Conservation (phyloP, 2,113 vertebrate species). For the Alouatta palliata region DNA sequence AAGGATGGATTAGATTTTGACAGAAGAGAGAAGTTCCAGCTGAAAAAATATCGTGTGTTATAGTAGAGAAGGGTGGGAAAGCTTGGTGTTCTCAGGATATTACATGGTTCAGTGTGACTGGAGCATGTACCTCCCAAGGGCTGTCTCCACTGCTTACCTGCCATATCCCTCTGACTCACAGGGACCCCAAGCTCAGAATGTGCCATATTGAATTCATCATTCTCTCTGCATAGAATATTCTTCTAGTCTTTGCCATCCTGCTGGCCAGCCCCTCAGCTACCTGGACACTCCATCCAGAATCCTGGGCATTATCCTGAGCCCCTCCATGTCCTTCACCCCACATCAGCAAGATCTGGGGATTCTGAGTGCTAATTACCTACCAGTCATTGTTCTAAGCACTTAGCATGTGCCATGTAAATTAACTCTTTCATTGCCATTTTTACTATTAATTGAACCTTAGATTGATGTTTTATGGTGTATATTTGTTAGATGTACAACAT, state of each 20-base stretch:
- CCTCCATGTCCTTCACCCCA: neutral
- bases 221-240: neutral
- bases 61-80: neutral
- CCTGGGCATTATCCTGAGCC: neutral
- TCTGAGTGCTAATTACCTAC: neutral
- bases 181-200: neutral
- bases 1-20: neutral
- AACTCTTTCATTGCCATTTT: neutral
- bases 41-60: neutral
- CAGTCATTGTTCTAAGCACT: neutral
- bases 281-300: neutral
- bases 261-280: neutral
- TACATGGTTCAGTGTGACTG: neutral
- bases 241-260: neutral
- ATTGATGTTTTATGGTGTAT: neutral
- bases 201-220: neutral
- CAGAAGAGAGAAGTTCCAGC: neutral
- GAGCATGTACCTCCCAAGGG: neutral
- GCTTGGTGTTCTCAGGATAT: neutral
- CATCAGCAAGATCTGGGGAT: neutral
- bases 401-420: neutral
- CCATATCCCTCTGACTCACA: neutral
- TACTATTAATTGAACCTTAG: neutral
- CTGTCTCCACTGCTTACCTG: neutral
- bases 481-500: neutral